phyloP scores from a whole-genome alignment of 2,113 vertebrate species.

The Plestiodon gilberti region DNA sequence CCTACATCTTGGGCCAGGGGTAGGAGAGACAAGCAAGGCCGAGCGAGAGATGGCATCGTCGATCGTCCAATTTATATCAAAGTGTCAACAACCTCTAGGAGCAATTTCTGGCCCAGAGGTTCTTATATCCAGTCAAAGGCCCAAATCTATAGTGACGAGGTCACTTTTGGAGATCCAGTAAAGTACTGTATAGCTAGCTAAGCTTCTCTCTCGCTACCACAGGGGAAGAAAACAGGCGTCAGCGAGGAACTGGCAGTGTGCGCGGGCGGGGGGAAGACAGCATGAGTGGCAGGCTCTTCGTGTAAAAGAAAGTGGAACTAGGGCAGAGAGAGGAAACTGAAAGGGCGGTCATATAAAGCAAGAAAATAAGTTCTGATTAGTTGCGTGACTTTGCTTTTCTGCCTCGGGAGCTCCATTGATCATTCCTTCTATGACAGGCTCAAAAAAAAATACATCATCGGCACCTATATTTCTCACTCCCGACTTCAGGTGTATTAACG shows the following conservation, averaged over 20 bases:
- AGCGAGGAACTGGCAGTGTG: neutral
- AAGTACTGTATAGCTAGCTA: neutral
- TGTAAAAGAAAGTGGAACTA: conserved; percentile 33
- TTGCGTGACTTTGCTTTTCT: conserved; percentile 66
- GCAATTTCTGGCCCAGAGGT: neutral
- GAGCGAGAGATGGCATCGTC: neutral
- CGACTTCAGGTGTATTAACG: neutral
- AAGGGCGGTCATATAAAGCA: conserved; percentile 57
- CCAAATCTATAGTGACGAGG: neutral
- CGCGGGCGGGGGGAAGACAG: neutral
- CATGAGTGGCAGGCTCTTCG: neutral
- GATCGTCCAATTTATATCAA: neutral
- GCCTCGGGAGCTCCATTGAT: conserved; percentile 54
- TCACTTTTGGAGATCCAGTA: neutral
- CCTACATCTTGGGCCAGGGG: neutral
- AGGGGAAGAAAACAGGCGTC: neutral
- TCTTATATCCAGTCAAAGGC: neutral
- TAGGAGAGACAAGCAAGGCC: too few species aligned
- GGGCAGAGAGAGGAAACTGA: conserved; percentile 41
- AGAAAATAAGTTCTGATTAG: conserved; percentile 63
- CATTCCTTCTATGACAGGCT: conserved; percentile 42
- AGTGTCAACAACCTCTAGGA: neutral
- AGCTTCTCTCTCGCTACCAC: neutral
- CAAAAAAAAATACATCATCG: neutral
- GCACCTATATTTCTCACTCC: conserved; percentile 31